Percentiles rank a stretch among this genome's conserved stretches.
Evolutionary conservation across 1,140 invertebrate species (phyloP).

Genomic region (Leptestheria dahalacensis): DNA sequence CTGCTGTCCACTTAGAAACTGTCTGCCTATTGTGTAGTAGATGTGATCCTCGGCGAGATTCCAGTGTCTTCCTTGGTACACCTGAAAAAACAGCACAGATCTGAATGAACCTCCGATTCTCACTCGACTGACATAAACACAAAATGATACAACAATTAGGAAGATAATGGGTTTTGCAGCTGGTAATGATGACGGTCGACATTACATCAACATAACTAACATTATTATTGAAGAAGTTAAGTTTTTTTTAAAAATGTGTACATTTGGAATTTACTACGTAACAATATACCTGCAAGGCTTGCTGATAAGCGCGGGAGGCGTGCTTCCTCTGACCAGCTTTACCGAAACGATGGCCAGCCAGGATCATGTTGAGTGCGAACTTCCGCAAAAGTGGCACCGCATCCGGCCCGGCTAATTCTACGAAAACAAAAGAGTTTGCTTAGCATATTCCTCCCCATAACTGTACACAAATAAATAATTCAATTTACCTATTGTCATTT

Average conservation of each 20-base stretch:
- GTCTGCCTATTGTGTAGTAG: slow-evolving; percentile 77
- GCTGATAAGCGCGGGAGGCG: slow-evolving; percentile 76
- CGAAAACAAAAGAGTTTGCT: neutral
- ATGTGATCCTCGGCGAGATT: slow-evolving; percentile 87
- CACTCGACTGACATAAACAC: too few species aligned
- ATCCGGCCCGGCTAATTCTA: slow-evolving; percentile 22
- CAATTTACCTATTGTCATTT: neutral
- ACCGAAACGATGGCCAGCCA: slow-evolving; percentile 77
- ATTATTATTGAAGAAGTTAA: too few species aligned
- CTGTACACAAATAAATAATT: neutral
- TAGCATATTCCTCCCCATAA: neutral
- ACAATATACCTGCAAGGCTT: slow-evolving; percentile 63
- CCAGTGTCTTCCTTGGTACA: slow-evolving; percentile 70
- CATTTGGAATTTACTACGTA: neutral
- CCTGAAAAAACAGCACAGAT: slow-evolving; percentile 33
- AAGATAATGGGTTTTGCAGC: too few species aligned
- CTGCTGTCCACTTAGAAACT: slow-evolving; percentile 63
- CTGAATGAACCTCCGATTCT: too few species aligned
- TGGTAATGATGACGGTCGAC: too few species aligned
- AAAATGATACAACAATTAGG: too few species aligned
- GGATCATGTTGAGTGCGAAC: slow-evolving; percentile 92
- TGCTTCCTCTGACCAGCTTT: slow-evolving; percentile 83
- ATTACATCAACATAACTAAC: neutral
- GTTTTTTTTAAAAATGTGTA: too few species aligned
- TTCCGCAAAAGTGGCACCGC: slow-evolving; percentile 68